A percentile compares a stretch with the other conserved stretches of the same genome.
Conservation (phyloP, 2,797 vertebrate genomes). For the Hydrolagus colliei region DNA sequence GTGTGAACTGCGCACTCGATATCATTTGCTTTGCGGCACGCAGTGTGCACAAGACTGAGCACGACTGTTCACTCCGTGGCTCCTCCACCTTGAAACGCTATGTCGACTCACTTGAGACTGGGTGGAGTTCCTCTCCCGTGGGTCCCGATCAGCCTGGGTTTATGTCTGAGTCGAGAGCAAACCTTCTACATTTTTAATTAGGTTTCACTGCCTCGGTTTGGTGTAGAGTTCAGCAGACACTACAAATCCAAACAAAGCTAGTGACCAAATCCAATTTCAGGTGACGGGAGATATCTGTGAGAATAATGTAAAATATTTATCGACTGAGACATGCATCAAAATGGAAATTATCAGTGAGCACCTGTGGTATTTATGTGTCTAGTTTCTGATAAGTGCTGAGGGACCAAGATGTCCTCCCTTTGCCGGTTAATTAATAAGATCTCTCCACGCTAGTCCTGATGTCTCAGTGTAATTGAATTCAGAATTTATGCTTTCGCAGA, state of each 20-base stretch:
- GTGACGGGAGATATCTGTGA: not conserved
- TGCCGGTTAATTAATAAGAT: not conserved
- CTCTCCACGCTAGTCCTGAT: not conserved
- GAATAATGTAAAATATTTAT: slow-evolving; percentile 1
- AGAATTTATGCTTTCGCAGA: not conserved
- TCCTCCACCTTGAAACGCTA: too few species aligned
- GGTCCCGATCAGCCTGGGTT: too few species aligned
- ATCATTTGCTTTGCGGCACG: too few species aligned
- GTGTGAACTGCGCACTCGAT: too few species aligned
- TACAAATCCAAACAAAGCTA: not conserved
- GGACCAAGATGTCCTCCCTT: not conserved
- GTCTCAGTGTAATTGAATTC: not conserved
- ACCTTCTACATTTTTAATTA: too few species aligned
- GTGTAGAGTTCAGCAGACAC: too few species aligned
- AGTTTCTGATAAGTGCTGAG: slow-evolving; percentile 6
- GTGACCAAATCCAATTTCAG: not conserved
- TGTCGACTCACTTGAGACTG: too few species aligned
- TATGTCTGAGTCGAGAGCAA: too few species aligned
- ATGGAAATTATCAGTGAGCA: not conserved
- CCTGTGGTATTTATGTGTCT: slow-evolving; percentile 14
- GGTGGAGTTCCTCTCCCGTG: too few species aligned
- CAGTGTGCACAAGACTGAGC: too few species aligned
- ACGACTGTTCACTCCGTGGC: too few species aligned
- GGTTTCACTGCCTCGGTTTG: not conserved
- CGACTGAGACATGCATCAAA: not conserved